Conservation (phyloP, 2,888 invertebrate genomes). For the Epinotia demarniana region DNA sequence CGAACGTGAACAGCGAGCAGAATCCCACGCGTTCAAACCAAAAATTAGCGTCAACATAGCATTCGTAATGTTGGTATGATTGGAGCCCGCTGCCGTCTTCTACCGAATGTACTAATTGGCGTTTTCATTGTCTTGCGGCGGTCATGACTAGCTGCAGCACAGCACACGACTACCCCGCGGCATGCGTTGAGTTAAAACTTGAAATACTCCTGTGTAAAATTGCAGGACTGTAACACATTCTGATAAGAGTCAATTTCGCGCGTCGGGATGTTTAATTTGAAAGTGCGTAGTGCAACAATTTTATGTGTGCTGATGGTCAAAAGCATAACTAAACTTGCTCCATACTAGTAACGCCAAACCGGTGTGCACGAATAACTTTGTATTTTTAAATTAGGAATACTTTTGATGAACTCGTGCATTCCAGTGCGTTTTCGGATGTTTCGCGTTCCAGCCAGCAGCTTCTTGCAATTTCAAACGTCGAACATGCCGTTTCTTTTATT, state of each 20-base stretch:
- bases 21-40: slow-evolving; percentile 31
- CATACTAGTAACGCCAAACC: background rate
- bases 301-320: background rate
- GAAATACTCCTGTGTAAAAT: slow-evolving; percentile 19
- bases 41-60: slow-evolving; percentile 32
- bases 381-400: slow-evolving; percentile 32
- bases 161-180: slow-evolving; percentile 32
- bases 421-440: slow-evolving; percentile 18
- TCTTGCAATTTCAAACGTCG: slow-evolving; percentile 1
- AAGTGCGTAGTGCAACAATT: slow-evolving; percentile 33
- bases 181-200: slow-evolving; percentile 27
- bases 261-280: slow-evolving; percentile 18
- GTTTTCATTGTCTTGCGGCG: slow-evolving; percentile 36
- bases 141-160: slow-evolving; percentile 32
- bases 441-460: slow-evolving; percentile 26
- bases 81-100: slow-evolving; percentile 23
- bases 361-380: slow-evolving; percentile 12
- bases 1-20: slow-evolving; percentile 10
- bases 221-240: background rate
- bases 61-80: slow-evolving; percentile 34
- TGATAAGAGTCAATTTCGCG: background rate
- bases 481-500: slow-evolving; percentile 11
- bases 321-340: background rate
- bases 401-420: slow-evolving; percentile 33
- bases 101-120: slow-evolving; percentile 37